Conservation (phyloP, 2,888 invertebrate genomes). For the Drosophila imparisetae region DNA sequence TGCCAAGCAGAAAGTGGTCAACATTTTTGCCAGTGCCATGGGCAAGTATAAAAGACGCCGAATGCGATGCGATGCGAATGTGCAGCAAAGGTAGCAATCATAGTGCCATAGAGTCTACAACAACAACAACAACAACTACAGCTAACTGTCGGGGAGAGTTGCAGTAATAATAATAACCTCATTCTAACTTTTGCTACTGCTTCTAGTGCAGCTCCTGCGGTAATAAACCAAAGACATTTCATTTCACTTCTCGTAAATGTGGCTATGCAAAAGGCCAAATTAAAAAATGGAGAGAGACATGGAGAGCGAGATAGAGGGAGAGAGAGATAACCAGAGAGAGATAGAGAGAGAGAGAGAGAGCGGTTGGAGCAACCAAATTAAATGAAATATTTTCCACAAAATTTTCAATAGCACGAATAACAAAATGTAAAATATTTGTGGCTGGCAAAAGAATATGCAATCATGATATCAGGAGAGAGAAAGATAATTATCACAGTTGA, state of each 20-base stretch:
- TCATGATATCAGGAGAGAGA: background rate
- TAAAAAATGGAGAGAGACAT: slow-evolving; percentile 23
- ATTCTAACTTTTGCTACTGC: slow-evolving; percentile 47
- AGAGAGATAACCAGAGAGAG: slow-evolving; percentile 26
- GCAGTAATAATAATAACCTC: slow-evolving; percentile 69
- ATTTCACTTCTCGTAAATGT: slow-evolving; percentile 55
- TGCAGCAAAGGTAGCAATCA: slow-evolving; percentile 68
- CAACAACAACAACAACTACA: slow-evolving; percentile 22
- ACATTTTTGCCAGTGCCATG: slow-evolving; percentile 76
- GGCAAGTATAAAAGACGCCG: slow-evolving; percentile 73
- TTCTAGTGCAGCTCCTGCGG: slow-evolving; percentile 45
- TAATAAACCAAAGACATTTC: slow-evolving; percentile 72
- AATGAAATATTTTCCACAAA: slow-evolving; percentile 34
- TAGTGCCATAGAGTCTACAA: slow-evolving; percentile 54
- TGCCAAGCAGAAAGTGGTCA: slow-evolving; percentile 76
- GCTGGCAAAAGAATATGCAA: background rate
- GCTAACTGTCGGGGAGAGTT: slow-evolving; percentile 5
- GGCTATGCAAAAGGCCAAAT: slow-evolving; percentile 54
- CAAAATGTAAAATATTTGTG: slow-evolving; percentile 19
- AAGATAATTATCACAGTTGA: background rate
- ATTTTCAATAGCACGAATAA: slow-evolving; percentile 22
- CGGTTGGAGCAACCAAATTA: slow-evolving; percentile 41
- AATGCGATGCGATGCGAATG: slow-evolving; percentile 43
- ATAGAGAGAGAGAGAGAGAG: slow-evolving; percentile 26
- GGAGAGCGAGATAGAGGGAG: slow-evolving; percentile 31